Base-by-base conservation (phyloP, 2,888 invertebrate genomes). In the Poecilus cupreus region DNA sequence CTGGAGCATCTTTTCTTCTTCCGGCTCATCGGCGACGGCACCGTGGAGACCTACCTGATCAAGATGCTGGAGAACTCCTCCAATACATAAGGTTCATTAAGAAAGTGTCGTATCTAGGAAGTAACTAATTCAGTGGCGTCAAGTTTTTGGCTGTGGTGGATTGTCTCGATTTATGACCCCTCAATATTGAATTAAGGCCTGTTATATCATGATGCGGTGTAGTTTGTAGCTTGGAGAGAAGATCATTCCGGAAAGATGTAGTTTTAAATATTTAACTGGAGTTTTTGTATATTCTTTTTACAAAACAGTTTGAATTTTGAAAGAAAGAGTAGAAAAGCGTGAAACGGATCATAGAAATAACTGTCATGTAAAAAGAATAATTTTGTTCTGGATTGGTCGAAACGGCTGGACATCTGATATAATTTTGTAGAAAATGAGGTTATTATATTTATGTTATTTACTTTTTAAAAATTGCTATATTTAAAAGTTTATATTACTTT, bases 1-100 rank as follows among this genome's bases (percentile, higher is more conserved):
- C 92, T 96, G 87, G 98, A 98, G 89, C 97, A 98, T 90, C 92
- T 98, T 84, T 98, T 97, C 92, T 97, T 96, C 92, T 97, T 96
- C 91, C 95, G 96, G 88, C 92, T 98, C 83, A 95, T 97, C 86
- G 96, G 96, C 43, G 96, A 98, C 85, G 93, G 93, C 82, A 94
- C 94, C 83, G 94, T 98, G 87, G 95, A 96, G 87, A 93, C 94
- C 72, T 97, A 96, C 89, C 93, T 97, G 82, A 92, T 93, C 85
- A 96, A 96, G 86, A 94, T 96, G 90, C 91, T 97, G 82, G 95
- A 96, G 87, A 92, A 93, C 82, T 92, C 92, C 49, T 89, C 89
- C 82, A 91, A 91, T 84, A 87, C 90, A 83, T 89, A 87, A 84
- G 32, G 79, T 22, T 80, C 18, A 13, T 18, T 10, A 22, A 51